Evolutionary conservation across 1,140 invertebrate genomes (phyloP).

Genomic region (Augochlora pura): DNA sequence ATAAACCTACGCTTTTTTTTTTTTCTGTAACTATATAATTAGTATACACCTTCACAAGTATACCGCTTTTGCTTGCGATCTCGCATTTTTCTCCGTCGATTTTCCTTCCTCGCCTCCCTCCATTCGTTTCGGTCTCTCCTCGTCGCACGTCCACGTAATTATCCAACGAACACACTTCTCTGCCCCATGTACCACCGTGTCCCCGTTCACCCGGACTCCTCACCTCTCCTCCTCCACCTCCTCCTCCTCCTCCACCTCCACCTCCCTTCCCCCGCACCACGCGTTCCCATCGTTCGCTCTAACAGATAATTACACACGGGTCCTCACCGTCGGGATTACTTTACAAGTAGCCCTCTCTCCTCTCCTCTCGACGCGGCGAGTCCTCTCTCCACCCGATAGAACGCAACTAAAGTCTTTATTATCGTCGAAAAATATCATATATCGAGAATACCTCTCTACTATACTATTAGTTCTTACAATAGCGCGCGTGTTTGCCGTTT

Average conservation of each 20-base stretch:
- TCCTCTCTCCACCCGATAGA: slow-evolving; percentile 31
- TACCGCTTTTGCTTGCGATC: slow-evolving; percentile 35
- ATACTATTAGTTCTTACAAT: slow-evolving; percentile 70
- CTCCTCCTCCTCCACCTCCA: neutral
- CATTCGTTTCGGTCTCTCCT: slow-evolving; percentile 33
- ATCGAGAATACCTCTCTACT: slow-evolving; percentile 75
- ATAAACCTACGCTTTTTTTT: slow-evolving; percentile 50
- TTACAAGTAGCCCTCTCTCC: slow-evolving; percentile 65
- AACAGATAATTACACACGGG: slow-evolving; percentile 25
- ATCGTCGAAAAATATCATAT: slow-evolving; percentile 76
- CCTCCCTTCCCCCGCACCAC: neutral
- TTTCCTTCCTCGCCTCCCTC: slow-evolving; percentile 11
- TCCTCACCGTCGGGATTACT: slow-evolving; percentile 63
- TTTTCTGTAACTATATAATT: slow-evolving; percentile 10
- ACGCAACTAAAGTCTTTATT: slow-evolving; percentile 69
- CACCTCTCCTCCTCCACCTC: neutral
- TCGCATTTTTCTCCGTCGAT: slow-evolving; percentile 16
- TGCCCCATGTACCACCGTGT: too few relatives aligned
- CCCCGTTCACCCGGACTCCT: too few relatives aligned
- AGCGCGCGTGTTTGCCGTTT: slow-evolving; percentile 35
- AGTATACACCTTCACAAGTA: slow-evolving; percentile 31
- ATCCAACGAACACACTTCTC: slow-evolving; percentile 11
- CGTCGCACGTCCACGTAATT: slow-evolving; percentile 11
- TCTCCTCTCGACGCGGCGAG: slow-evolving; percentile 5
- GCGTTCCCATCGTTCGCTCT: slow-evolving; percentile 1